These are phyloP conservation scores for Ciconia maguari DNA, from an alignment of 2,113 vertebrate species.

Conservation along the genomic window DNA sequence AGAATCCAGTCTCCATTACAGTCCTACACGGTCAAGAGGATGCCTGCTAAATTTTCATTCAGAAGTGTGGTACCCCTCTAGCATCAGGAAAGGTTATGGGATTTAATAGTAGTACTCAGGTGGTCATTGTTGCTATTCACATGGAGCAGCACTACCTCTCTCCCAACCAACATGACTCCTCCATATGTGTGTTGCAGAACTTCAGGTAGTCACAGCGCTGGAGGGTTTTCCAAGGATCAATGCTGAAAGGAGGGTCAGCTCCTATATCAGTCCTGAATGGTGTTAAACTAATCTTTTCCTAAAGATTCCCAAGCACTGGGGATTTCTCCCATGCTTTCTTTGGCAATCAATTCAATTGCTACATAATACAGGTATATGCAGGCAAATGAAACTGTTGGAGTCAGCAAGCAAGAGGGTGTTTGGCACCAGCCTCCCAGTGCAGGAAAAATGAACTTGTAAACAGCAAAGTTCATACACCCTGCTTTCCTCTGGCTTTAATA, in stretches of 20 bases:
- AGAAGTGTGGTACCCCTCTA: background rate
- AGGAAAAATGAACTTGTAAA: background rate
- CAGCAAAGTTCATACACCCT: background rate
- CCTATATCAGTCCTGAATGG: background rate
- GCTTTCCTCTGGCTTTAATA: background rate
- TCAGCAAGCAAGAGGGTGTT: background rate
- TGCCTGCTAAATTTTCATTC: background rate
- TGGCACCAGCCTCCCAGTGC: background rate
- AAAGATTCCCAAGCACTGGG: background rate
- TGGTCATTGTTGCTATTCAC: background rate
- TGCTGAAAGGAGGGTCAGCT: background rate
- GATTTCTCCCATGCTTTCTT: background rate
- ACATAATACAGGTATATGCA: accelerated
- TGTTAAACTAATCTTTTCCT: background rate
- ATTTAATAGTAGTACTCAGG: background rate
- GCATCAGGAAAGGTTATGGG: background rate
- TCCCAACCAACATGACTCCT: accelerated
- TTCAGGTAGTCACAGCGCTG: background rate
- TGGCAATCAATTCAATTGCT: background rate
- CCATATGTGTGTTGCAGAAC: background rate
- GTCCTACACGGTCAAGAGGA: accelerated
- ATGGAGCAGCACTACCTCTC: background rate
- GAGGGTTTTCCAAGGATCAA: background rate
- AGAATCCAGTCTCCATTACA: background rate
- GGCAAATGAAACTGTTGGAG: background rate